Percentiles rank a stretch among this genome's conserved stretches.
Conservation (phyloP, 2,888 invertebrate species). For the Cyaniris semiargus region DNA sequence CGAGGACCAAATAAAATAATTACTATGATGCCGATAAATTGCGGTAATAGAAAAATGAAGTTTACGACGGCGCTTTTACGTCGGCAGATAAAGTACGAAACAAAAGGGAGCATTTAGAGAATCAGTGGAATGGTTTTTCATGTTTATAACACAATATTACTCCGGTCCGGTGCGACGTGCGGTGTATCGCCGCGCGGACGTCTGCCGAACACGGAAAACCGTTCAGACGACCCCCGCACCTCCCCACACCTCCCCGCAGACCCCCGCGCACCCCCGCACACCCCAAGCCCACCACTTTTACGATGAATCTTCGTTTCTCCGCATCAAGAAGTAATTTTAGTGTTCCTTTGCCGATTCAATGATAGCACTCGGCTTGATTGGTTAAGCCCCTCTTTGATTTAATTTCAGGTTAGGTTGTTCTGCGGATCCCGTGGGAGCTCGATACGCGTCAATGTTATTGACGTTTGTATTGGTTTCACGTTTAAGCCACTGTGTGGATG, state of each 20-base stretch:
- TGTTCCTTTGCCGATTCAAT: constrained; percentile 81
- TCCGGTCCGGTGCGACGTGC: constrained; percentile 68
- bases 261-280: constrained; percentile 49
- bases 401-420: constrained; percentile 78
- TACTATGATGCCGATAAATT: constrained; percentile 13
- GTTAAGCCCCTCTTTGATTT: constrained; percentile 80
- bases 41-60: constrained; percentile 24
- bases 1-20: neutral
- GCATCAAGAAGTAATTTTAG: constrained; percentile 81
- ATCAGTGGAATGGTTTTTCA: constrained; percentile 77
- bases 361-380: constrained; percentile 80
- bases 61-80: constrained; percentile 32
- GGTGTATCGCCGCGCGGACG: constrained; percentile 74
- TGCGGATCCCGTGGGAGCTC: constrained; percentile 68
- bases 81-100: constrained; percentile 33
- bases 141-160: constrained; percentile 76
- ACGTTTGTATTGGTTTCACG: constrained; percentile 57
- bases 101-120: constrained; percentile 63
- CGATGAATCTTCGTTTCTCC: constrained; percentile 81
- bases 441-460: constrained; percentile 52
- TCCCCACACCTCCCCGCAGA: constrained; percentile 52
- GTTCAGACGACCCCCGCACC: constrained; percentile 68
- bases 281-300: constrained; percentile 73
- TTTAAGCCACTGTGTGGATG: constrained; percentile 46
- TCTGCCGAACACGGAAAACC: constrained; percentile 78